Evolutionary conservation across 1,140 invertebrate species (phyloP).

Genomic region (Hormaphis cornu): DNA sequence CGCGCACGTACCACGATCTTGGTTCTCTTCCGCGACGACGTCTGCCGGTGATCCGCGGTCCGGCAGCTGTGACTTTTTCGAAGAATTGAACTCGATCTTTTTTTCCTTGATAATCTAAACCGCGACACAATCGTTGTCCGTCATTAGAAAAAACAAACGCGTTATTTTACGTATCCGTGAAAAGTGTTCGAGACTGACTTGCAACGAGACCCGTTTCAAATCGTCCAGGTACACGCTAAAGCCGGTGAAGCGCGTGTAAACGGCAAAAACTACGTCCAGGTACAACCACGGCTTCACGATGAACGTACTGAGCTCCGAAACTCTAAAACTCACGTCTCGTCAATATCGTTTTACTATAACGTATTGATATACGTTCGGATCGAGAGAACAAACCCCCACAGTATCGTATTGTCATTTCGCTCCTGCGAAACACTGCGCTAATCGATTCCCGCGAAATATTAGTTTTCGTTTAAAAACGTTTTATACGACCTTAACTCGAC

Average conservation of each 20-base stretch:
- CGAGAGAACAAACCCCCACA: too few relatives aligned
- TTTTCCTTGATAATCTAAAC: background rate
- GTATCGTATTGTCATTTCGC: too few relatives aligned
- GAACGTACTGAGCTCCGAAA: constrained; percentile 25
- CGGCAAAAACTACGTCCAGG: constrained; percentile 32
- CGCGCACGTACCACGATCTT: too few relatives aligned
- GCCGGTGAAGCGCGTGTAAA: constrained; percentile 33
- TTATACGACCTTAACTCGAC: too few relatives aligned
- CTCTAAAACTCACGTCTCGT: background rate
- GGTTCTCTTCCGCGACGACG: background rate
- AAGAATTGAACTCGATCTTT: background rate
- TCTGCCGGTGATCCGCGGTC: background rate
- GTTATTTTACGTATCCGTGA: background rate
- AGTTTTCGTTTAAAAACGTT: too few relatives aligned
- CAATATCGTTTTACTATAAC: background rate
- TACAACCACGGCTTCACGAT: constrained; percentile 37
- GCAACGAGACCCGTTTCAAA: background rate
- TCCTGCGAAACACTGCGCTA: too few relatives aligned
- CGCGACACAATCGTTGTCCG: background rate
- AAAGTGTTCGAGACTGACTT: background rate
- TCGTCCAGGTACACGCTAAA: background rate
- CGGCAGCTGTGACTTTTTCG: background rate
- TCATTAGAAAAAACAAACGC: background rate
- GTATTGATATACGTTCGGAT: too few relatives aligned
- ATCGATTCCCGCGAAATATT: too few relatives aligned